Base-by-base conservation (phyloP, 2,888 invertebrate species). In the Notodromas monacha region DNA sequence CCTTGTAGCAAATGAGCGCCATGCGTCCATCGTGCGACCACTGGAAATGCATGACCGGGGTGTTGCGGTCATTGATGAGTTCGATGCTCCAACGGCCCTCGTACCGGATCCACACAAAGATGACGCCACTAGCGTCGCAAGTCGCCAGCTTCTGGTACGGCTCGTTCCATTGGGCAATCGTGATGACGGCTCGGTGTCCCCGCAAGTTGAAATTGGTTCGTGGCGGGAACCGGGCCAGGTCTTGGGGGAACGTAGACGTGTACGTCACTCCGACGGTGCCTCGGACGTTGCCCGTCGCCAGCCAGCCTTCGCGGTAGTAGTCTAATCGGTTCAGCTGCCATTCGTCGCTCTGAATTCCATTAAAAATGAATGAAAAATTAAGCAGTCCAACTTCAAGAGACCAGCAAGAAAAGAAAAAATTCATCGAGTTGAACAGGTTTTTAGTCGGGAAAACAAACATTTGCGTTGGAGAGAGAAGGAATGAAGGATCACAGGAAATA, bases 21-120 rank as follows among this genome's bases (percentile, higher is more conserved):
- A 89, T 84, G 30, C 81, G 61, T 11, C 92, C 92, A 53, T 89
- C 89, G 47, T 92, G 89, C 0, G 81, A 84, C 92, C 92, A 96
- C 12, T 79, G 74, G 55, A 96, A 86, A 52, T 92, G 84, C 12
- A 84, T 86, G 35, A 89, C 86, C 28, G 84, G 79, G 1, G 79
- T 86, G 47, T 74, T 86, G 27, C 92, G 60, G 54, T 96, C 92
- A 51, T 96, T 96, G 49, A 96, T 92, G 39, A 96, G 60, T 52
- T 96, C 92, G 42, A 96, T 89, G 40, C 84, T 84, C 92, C 92
- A 96, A 28, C 89, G 63, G 26, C 84, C 89, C 48, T 96, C 92
- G 52, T 89, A 89, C 49, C 89, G 86, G 45, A 92, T 86, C 92
- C 92, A 96, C 14, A 96, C 89, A 52, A 92, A 92, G 46, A 92